Evolutionary conservation across 2,888 invertebrate genomes (phyloP).

Genomic region (Troides oblongomaculatus): DNA sequence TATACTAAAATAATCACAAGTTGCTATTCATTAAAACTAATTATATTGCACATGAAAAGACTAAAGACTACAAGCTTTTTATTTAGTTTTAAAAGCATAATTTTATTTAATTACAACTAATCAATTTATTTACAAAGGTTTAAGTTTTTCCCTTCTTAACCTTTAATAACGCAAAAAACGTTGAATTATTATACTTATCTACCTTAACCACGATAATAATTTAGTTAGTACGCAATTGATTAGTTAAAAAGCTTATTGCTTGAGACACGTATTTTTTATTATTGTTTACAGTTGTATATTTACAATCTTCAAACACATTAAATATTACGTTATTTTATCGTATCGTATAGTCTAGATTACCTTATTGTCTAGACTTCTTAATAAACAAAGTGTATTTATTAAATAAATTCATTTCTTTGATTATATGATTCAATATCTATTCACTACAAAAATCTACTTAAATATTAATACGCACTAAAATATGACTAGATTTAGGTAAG

Average conservation of each 20-base stretch:
- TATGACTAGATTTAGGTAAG: conserved; percentile 31
- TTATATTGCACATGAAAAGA: conserved; percentile 24
- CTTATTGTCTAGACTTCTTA: too few species aligned
- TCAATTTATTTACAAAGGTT: conserved; percentile 4
- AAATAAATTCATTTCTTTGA: not conserved
- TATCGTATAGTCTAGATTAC: not conserved
- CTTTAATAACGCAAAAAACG: not conserved
- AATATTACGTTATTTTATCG: not conserved
- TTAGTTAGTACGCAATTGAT: conserved; percentile 11
- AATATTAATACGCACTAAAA: conserved; percentile 15
- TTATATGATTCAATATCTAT: not conserved
- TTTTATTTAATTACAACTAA: not conserved
- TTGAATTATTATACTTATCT: not conserved
- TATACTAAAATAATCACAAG: not conserved
- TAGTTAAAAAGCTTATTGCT: conserved; percentile 59
- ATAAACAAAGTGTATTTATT: too few species aligned
- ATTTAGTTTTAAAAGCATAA: not conserved
- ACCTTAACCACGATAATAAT: conserved; percentile 1
- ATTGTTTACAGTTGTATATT: conserved; percentile 27
- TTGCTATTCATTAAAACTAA: not conserved
- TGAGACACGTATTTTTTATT: conserved; percentile 58
- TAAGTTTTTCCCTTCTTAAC: not conserved
- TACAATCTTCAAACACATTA: not conserved
- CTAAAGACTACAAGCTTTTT: conserved; percentile 4
- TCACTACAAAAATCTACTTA: not conserved